Evolutionary conservation across 1,140 invertebrate species (phyloP).

Genomic region (Drosophila neocordata): DNA sequence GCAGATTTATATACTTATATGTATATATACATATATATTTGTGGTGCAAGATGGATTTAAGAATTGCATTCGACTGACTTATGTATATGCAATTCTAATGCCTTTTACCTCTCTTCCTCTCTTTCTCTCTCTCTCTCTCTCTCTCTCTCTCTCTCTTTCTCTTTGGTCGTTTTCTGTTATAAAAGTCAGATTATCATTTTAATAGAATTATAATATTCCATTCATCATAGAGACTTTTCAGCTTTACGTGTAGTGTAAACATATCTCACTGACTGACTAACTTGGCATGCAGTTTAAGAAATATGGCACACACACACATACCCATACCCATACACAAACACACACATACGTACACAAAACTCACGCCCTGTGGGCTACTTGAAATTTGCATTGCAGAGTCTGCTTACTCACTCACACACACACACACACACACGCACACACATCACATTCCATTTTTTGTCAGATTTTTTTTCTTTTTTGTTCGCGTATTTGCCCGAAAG

Average conservation of each 20-base stretch:
- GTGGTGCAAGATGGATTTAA: too few species aligned
- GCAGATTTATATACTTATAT: too few species aligned
- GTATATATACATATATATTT: too few species aligned
- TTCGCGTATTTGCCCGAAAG: conserved; percentile 47
- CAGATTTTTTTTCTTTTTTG: conserved; percentile 10
- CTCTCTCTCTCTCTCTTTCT: not conserved
- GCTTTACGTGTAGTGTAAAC: conserved; percentile 8
- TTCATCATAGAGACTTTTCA: conserved; percentile 1
- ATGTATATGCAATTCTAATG: not conserved
- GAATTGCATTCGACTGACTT: too few species aligned
- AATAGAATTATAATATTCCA: conserved; percentile 9
- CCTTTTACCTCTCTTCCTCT: too few species aligned
- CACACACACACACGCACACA: not conserved
- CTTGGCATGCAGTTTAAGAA: conserved; percentile 15
- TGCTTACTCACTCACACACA: not conserved
- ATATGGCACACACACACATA: conserved; percentile 23
- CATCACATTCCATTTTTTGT: conserved; percentile 12
- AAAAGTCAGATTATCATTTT: conserved; percentile 6
- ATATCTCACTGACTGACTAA: conserved; percentile 4
- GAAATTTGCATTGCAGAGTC: conserved; percentile 54
- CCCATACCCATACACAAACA: conserved; percentile 22
- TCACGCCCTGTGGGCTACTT: conserved; percentile 25
- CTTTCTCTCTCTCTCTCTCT: not conserved
- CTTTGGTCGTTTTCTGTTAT: not conserved
- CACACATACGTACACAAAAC: conserved; percentile 24